A percentile compares a stretch with the other conserved stretches of the same genome.
Evolutionary conservation across 2,888 invertebrate species (phyloP).

Genomic region (Drosophila hamatofila): DNA sequence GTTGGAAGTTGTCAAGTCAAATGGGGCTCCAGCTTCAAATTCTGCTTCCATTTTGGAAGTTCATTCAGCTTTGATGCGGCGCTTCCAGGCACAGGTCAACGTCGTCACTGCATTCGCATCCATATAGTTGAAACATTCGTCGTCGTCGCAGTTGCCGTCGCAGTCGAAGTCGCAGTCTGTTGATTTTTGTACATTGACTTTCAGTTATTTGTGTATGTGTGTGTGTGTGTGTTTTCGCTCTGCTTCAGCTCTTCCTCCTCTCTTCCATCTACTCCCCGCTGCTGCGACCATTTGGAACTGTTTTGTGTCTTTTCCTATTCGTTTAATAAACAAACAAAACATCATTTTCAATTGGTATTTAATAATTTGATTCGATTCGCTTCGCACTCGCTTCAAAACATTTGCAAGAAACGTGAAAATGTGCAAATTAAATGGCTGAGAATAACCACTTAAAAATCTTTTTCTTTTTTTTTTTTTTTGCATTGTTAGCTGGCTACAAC

Average conservation of each 20-base stretch:
- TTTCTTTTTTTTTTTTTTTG: constrained; percentile 17
- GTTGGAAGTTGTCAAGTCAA: constrained; percentile 40
- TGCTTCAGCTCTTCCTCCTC: background rate
- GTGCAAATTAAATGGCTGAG: constrained; percentile 40
- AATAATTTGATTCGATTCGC: constrained; percentile 22
- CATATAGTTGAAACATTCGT: constrained; percentile 16
- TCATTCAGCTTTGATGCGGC: constrained; percentile 72
- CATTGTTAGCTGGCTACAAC: constrained; percentile 45
- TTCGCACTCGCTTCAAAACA: constrained; percentile 23
- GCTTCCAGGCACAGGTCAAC: constrained; percentile 48
- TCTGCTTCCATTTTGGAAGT: constrained; percentile 73
- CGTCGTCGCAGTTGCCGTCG: constrained; percentile 43
- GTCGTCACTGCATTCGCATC: constrained; percentile 12
- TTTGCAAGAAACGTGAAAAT: constrained; percentile 53
- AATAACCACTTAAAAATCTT: constrained; percentile 50
- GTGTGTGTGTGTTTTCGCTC: background rate
- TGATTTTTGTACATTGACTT: constrained; percentile 53
- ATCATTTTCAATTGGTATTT: constrained; percentile 40
- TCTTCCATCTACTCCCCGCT: background rate
- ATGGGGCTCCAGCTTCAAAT: constrained; percentile 58
- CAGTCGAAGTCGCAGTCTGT: constrained; percentile 44
- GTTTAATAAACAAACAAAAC: constrained; percentile 56
- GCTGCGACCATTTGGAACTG: constrained; percentile 42
- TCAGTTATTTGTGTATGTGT: constrained; percentile 8
- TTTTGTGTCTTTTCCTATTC: constrained; percentile 53